A percentile compares a stretch with the other conserved stretches of the same genome.
Conservation (phyloP, 2,113 vertebrate genomes). For the Girardinichthys multiradiatus region DNA sequence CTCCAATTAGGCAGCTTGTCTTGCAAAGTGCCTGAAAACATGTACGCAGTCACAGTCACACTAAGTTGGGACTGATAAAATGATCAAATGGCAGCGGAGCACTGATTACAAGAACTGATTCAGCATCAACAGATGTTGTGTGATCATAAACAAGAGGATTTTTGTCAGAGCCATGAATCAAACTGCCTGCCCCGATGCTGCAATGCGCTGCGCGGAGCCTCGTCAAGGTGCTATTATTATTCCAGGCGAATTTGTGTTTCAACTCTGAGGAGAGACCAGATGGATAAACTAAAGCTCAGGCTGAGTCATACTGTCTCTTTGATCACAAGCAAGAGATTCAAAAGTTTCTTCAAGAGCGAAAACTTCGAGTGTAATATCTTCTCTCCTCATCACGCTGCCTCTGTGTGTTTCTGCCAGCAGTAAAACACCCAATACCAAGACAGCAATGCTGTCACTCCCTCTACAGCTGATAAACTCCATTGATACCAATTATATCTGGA, state of each 20-base stretch:
- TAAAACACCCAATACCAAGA: not conserved
- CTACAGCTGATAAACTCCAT: not conserved
- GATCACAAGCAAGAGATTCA: conserved; percentile 59
- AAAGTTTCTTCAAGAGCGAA: conserved; percentile 47
- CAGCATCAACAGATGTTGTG: conserved; percentile 71
- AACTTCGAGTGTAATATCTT: conserved; percentile 29
- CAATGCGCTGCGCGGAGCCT: conserved; percentile 48
- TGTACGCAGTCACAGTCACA: conserved; percentile 14
- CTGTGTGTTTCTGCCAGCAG: conserved; percentile 4
- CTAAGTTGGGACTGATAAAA: conserved; percentile 45
- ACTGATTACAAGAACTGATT: conserved; percentile 70
- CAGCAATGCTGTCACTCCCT: not conserved
- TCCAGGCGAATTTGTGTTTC: conserved; percentile 52
- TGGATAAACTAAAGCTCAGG: conserved; percentile 50
- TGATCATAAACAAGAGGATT: conserved; percentile 72
- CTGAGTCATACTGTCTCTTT: conserved; percentile 51
- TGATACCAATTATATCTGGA: not conserved
- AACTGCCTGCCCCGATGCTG: conserved; percentile 49
- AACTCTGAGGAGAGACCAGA: conserved; percentile 44
- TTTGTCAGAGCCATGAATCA: conserved; percentile 74
- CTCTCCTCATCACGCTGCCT: not conserved
- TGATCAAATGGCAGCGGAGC: conserved; percentile 61
- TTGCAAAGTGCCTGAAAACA: not conserved
- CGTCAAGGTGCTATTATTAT: conserved; percentile 71
- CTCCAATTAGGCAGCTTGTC: conserved; percentile 6